Percentiles rank a stretch among this genome's conserved stretches.
These are phyloP conservation scores for Erythrocercus mccallii DNA, from an alignment of 2,113 vertebrate species.

Conservation along the genomic window DNA sequence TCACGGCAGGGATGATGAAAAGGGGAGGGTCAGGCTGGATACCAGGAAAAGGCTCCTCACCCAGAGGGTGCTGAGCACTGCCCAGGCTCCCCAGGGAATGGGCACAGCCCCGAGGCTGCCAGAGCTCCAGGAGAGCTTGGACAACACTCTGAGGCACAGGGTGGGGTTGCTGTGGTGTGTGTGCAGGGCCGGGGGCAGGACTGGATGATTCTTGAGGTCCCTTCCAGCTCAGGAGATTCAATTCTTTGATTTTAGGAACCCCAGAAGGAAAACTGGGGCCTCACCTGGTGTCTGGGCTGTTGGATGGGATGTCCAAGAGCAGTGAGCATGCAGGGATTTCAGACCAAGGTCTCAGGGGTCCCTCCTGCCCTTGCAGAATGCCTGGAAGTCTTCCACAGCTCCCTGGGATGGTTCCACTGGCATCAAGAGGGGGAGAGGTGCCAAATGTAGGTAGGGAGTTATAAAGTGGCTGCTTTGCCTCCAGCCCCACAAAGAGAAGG, in stretches of 20 bases:
- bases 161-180: not conserved
- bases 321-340: accelerated
- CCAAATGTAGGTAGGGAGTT: not conserved
- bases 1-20: accelerated
- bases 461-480: accelerated
- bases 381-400: not conserved
- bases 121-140: not conserved
- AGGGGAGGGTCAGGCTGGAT: not conserved
- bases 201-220: not conserved
- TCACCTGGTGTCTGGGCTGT: not conserved
- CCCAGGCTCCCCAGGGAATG: not conserved
- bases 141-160: accelerated
- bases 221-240: not conserved
- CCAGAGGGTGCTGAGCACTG: not conserved
- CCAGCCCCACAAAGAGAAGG: accelerated
- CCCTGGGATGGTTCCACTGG: accelerated
- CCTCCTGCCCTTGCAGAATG: not conserved
- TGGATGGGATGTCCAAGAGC: not conserved
- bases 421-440: not conserved
- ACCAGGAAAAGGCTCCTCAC: accelerated
- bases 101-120: not conserved
- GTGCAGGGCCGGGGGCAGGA: too few relatives aligned
- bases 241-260: not conserved
- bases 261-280: not conserved
- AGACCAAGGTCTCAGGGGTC: not conserved